phyloP scores from a whole-genome alignment of 2,888 invertebrate genomes.

The Stictocephala bisonia region DNA sequence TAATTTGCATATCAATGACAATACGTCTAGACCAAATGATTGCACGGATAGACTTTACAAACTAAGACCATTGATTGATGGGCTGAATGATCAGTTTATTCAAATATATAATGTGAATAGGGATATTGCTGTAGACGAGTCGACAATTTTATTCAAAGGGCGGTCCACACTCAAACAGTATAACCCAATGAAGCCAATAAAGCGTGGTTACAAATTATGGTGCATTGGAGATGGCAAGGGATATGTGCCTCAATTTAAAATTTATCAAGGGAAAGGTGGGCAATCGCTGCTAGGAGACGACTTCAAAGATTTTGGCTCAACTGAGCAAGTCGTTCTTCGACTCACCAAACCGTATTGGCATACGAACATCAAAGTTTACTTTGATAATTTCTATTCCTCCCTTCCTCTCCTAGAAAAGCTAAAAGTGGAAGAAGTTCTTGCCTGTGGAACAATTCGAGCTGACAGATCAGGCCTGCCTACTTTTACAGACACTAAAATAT shows the following conservation, averaged over 20 bases:
- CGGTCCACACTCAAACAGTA: constrained; percentile 41
- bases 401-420: constrained; percentile 34
- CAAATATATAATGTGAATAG: constrained; percentile 43
- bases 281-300: constrained; percentile 2
- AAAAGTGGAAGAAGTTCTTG: constrained; percentile 9
- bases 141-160: constrained; percentile 45
- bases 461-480: constrained; percentile 3
- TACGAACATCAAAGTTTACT: neutral
- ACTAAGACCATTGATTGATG: constrained; percentile 47
- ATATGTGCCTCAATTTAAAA: constrained; percentile 37
- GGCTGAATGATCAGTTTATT: constrained; percentile 50
- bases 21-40: constrained; percentile 39
- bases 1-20: constrained; percentile 52
- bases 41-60: constrained; percentile 52
- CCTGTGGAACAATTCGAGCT: constrained; percentile 25
- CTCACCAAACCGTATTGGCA: constrained; percentile 15
- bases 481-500: neutral
- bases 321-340: constrained; percentile 28
- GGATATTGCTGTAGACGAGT: constrained; percentile 42
- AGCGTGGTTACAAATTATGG: constrained; percentile 46
- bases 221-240: constrained; percentile 43
- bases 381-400: constrained; percentile 36
- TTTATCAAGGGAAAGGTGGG: constrained; percentile 47
- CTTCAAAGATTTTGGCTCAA: constrained; percentile 12
- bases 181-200: constrained; percentile 42